These are phyloP conservation scores for Amniataba percoides DNA, from an alignment of 2,797 vertebrate genomes.

Conservation along the genomic window DNA sequence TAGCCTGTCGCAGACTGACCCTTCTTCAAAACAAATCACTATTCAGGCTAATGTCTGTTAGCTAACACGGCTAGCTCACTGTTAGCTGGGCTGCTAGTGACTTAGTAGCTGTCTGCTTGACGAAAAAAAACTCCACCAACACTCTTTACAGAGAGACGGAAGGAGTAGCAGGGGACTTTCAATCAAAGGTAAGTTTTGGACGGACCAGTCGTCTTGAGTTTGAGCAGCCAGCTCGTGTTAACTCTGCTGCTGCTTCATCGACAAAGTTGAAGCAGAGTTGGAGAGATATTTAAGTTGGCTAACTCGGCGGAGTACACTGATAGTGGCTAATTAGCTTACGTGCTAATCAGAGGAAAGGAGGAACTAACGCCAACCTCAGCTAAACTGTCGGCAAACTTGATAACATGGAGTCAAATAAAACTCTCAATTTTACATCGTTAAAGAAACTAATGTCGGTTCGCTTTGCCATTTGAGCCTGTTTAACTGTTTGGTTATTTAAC, in stretches of 20 bases:
- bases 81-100: conserved; percentile 63
- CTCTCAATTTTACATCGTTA: background rate
- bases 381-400: conserved; percentile 1
- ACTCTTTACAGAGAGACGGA: conserved; percentile 26
- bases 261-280: conserved; percentile 76
- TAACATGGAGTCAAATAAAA: background rate
- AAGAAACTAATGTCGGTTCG: conserved; percentile 8
- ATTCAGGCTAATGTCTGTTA: conserved; percentile 65
- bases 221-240: conserved; percentile 5
- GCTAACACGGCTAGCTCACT: conserved; percentile 58
- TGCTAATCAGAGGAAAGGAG: conserved; percentile 69
- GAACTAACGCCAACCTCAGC: conserved; percentile 60
- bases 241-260: conserved; percentile 29
- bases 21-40: conserved; percentile 83
- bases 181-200: conserved; percentile 70
- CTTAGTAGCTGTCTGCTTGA: conserved; percentile 51
- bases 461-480: background rate
- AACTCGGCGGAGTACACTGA: conserved; percentile 48
- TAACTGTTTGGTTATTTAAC: conserved; percentile 6
- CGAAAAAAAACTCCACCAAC: conserved; percentile 42
- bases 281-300: conserved; percentile 62
- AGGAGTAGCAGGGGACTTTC: conserved; percentile 39
- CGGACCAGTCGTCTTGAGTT: conserved; percentile 1
- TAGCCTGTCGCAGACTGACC: conserved; percentile 73
- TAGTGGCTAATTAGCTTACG: conserved; percentile 70